Evolutionary conservation across 2,113 vertebrate species (phyloP), one percentile per base, ranked within the genome.

Genomic region (Pseudonaja textilis): DNA sequence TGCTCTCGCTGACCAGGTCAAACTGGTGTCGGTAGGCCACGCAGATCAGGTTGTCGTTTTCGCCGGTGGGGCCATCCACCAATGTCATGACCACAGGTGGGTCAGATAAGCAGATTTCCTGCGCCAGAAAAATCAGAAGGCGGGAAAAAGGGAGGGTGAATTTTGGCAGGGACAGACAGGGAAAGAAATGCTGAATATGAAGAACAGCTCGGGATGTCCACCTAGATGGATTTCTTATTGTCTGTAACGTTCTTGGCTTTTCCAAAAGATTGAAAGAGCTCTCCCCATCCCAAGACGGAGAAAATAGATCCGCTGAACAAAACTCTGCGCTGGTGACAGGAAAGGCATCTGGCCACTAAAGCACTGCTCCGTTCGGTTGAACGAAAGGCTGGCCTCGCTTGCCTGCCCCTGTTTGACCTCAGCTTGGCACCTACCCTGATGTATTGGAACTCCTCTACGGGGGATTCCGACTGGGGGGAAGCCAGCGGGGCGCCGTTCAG

Each of bases 101-200:
- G 96, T 99, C 99, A 3, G 98, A 99, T 96, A 99, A 97, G 94
- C 99, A 99, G 97, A 99, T 99, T 96, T 99, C 99, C 99, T 99
- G 91, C 22, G 90, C 4, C 3, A 91, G 94, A 91, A 93, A 0
- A 85, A 92, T 3, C 74, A 0, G 26, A 47, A 23, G 16, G 16
- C 26, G 18, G 0, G 0, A 47, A 22, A 45, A 55, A n/a, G 39
- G 4, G 3, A 9, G 2, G 4, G 23, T n/a, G 50, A 55, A n/a
- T 8, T n/a, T 54, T 4, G 50, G 5, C n/a, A 1, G 52, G 87
- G 14, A 88, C 6, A 16, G 26, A n/a, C 23, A 7, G 12, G 12
- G 12, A 1, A 12, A 4, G n/a, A 64, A 64, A 64, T 26, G 42
- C 10, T 26, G 5, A 50, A 88, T 20, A n/a, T 3, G 5, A 54